Percentiles rank a stretch among this genome's conserved stretches.
These are phyloP conservation scores for Thecocarcelia acutangulata DNA, from an alignment of 2,888 invertebrate species.

Conservation along the genomic window DNA sequence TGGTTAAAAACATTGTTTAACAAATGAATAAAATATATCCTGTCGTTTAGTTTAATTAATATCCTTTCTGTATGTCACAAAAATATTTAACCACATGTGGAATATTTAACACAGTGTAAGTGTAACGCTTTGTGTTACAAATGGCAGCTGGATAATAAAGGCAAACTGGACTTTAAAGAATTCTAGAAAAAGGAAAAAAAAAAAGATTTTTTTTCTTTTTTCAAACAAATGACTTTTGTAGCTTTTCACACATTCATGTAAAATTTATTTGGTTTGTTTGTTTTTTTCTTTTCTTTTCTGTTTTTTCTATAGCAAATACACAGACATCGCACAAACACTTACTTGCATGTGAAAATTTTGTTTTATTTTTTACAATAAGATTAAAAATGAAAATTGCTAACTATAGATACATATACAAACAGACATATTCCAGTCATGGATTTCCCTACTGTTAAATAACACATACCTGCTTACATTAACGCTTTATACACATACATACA, in stretches of 20 bases:
- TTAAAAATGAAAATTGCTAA: not conserved
- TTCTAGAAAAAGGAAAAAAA: not conserved
- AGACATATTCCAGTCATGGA: not conserved
- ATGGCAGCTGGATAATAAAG: not conserved
- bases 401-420: constrained; percentile 4
- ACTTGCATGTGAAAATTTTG: no score
- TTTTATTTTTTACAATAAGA: no score
- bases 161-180: not conserved
- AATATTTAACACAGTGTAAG: not conserved
- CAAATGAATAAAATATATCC: constrained; percentile 35
- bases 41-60: constrained; percentile 53
- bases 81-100: constrained; percentile 20
- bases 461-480: not conserved
- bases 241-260: constrained; percentile 6
- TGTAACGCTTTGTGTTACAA: not conserved
- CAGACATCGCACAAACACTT: no score
- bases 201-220: not conserved
- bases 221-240: constrained; percentile 6
- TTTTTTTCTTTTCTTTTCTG: no score
- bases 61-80: constrained; percentile 25
- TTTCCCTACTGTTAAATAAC: not conserved
- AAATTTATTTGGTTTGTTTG: no score
- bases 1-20: constrained; percentile 10
- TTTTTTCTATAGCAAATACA: no score
- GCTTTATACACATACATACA: not conserved